phyloP scores from a whole-genome alignment of 2,797 vertebrate genomes.

The Myotis myotis region DNA sequence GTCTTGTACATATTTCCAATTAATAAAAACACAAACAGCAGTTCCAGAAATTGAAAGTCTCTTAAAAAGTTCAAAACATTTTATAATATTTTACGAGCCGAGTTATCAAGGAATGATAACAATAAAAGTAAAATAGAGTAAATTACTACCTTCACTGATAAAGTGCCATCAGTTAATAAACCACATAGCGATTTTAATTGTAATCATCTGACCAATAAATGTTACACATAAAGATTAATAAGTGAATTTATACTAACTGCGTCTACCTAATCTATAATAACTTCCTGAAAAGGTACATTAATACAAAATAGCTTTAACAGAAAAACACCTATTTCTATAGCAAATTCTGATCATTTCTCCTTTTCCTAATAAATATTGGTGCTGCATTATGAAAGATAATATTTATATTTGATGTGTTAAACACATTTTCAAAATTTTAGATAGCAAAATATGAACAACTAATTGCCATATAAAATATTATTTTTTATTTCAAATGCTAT shows the following conservation, averaged over 20 bases:
- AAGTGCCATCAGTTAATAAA: slow-evolving; percentile 44
- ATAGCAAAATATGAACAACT: slow-evolving; percentile 1
- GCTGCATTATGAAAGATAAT: background rate
- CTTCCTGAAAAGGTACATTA: slow-evolving; percentile 54
- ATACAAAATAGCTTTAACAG: slow-evolving; percentile 49
- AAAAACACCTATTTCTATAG: slow-evolving; percentile 39
- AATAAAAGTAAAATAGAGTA: background rate
- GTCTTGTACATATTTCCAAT: background rate
- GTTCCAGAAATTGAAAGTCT: slow-evolving; percentile 24
- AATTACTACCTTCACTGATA: slow-evolving; percentile 26
- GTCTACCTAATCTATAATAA: slow-evolving; percentile 60
- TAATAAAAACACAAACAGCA: background rate
- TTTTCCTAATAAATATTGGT: background rate
- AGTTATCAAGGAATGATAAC: background rate
- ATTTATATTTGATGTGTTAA: background rate
- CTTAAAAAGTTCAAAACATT: background rate
- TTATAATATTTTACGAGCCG: background rate
- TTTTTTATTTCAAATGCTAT: background rate
- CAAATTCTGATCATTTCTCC: background rate
- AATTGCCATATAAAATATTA: background rate
- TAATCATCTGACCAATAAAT: slow-evolving; percentile 63
- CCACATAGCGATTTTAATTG: slow-evolving; percentile 31
- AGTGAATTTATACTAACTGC: slow-evolving; percentile 59
- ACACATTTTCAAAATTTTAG: slow-evolving; percentile 5
- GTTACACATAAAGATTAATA: slow-evolving; percentile 70